phyloP scores from a whole-genome alignment of 2,797 vertebrate species.

The Taeniopygia guttata region DNA sequence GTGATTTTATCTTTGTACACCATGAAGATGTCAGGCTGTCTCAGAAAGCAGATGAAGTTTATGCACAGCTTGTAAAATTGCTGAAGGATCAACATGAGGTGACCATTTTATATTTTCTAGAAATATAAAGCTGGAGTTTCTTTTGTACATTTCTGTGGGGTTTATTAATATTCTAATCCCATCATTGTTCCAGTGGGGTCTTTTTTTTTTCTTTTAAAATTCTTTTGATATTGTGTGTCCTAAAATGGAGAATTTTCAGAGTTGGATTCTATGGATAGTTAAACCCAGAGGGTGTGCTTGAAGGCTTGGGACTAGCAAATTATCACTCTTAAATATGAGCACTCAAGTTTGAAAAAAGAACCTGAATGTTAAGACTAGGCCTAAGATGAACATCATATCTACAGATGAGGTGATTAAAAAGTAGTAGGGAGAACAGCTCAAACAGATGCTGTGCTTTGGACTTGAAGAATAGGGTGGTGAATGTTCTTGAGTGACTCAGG shows the following conservation, averaged over 20 bases:
- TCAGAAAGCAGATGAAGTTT: slow-evolving; percentile 88
- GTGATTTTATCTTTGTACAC: slow-evolving; percentile 92
- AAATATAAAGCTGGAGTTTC: background rate
- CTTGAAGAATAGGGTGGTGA: background rate
- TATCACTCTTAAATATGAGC: background rate
- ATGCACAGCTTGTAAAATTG: slow-evolving; percentile 85
- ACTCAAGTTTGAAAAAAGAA: background rate
- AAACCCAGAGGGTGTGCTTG: background rate
- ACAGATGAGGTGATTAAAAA: background rate
- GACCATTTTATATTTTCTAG: background rate
- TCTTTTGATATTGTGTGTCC: background rate
- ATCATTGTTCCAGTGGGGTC: background rate
- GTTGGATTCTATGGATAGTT: background rate
- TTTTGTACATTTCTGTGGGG: background rate
- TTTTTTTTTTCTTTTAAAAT: background rate
- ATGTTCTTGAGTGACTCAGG: background rate
- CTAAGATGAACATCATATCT: background rate
- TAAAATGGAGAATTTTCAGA: background rate
- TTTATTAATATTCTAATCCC: background rate
- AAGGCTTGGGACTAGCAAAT: background rate
- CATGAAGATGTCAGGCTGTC: slow-evolving; percentile 89
- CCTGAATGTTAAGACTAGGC: background rate
- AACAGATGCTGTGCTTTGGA: background rate
- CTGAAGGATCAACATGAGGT: slow-evolving; percentile 92
- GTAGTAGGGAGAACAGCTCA: background rate